A percentile compares a stretch with the other conserved stretches of the same genome.
Conservation (phyloP, 1,140 invertebrate genomes). For the Camponotus floridanus region DNA sequence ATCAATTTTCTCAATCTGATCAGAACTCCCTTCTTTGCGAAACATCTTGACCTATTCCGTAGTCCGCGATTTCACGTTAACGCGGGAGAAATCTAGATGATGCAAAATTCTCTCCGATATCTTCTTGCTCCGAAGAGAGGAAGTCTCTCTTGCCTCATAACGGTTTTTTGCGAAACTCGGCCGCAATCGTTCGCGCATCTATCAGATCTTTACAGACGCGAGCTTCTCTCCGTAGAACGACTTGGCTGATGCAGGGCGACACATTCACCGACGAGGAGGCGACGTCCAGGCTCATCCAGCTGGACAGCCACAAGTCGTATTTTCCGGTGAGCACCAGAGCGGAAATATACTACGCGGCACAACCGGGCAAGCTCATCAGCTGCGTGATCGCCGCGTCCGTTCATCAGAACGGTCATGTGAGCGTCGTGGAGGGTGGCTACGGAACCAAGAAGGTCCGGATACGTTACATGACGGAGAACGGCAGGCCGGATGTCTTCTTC, state of each 20-base stretch:
- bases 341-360: not conserved
- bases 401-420: conserved; percentile 57
- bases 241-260: conserved; percentile 69
- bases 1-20: conserved; percentile 2
- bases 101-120: conserved; percentile 10
- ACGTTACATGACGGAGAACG: conserved; percentile 8
- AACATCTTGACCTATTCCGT: not conserved
- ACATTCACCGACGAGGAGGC: conserved; percentile 40
- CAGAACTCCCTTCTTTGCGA: not conserved
- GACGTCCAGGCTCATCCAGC: not conserved
- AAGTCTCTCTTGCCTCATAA: conserved; percentile 25
- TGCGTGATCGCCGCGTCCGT: conserved; percentile 67
- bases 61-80: conserved; percentile 4
- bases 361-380: conserved; percentile 26
- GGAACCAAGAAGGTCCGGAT: conserved; percentile 13
- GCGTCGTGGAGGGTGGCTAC: conserved; percentile 56
- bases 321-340: conserved; percentile 39
- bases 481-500: conserved; percentile 48
- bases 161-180: conserved; percentile 5
- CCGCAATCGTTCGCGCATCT: not conserved
- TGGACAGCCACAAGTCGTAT: conserved; percentile 47
- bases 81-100: not conserved
- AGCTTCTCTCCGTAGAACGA: conserved; percentile 40
- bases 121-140: not conserved
- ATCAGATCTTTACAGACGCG: not conserved